These are phyloP conservation scores for Drosophila rufa DNA, from an alignment of 1,140 invertebrate species.

Conservation along the genomic window DNA sequence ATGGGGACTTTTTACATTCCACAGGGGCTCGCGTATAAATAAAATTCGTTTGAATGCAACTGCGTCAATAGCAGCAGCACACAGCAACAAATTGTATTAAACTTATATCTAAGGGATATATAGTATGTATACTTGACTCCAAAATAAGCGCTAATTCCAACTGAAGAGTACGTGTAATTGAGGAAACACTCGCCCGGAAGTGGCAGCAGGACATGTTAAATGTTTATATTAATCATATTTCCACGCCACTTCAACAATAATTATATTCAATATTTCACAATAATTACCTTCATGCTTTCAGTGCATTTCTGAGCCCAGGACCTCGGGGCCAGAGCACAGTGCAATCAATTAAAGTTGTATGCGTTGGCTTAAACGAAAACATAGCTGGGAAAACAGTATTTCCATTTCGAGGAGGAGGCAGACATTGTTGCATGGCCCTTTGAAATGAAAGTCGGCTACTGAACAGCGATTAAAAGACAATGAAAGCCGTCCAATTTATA, in stretches of 20 bases:
- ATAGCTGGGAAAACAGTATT: not conserved
- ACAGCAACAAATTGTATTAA: not conserved
- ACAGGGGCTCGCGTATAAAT: slow-evolving; percentile 9
- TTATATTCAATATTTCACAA: no score
- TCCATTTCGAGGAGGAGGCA: not conserved
- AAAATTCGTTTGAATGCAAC: slow-evolving; percentile 18
- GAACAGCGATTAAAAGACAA: no score
- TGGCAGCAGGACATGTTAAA: no score
- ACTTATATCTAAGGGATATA: no score
- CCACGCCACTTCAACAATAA: no score
- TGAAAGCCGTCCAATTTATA: no score
- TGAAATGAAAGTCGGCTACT: no score
- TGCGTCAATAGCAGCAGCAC: not conserved
- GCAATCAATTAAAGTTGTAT: slow-evolving; percentile 24
- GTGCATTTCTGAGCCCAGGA: not conserved
- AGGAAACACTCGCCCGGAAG: no score
- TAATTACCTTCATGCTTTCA: not conserved
- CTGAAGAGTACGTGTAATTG: no score
- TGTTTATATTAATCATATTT: no score
- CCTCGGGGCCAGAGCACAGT: not conserved
- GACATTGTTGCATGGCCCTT: not conserved
- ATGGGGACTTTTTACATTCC: slow-evolving; percentile 7
- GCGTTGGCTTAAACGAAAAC: not conserved
- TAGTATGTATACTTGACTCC: no score
- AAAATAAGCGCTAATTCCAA: no score